A percentile compares a stretch with the other conserved stretches of the same genome.
phyloP scores from a whole-genome alignment of 1,140 invertebrate species.

The Anagrus nilaparvatae region DNA sequence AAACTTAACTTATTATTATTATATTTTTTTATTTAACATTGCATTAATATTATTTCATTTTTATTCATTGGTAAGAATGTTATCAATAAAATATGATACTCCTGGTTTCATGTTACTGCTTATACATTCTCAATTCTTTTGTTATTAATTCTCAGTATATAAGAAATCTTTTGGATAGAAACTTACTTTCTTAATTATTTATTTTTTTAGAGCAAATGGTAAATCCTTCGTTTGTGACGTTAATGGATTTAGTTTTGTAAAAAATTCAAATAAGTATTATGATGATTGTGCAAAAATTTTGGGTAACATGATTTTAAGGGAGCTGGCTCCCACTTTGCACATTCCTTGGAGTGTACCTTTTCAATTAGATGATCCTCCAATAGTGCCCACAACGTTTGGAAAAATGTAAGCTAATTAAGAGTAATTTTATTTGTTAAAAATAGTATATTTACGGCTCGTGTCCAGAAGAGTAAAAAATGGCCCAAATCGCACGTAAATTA shows the following conservation, averaged over 20 bases:
- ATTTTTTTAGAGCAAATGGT: slow-evolving; percentile 75
- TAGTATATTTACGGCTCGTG: too few species aligned
- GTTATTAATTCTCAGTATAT: too few species aligned
- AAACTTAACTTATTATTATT: too few species aligned
- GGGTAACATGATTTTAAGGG: slow-evolving; percentile 86
- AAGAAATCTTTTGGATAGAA: too few species aligned
- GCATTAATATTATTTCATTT: too few species aligned
- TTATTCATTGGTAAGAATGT: too few species aligned
- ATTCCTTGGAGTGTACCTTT: slow-evolving; percentile 96
- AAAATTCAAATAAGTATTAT: slow-evolving; percentile 99
- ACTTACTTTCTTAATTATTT: slow-evolving; percentile 11
- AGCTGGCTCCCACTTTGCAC: slow-evolving; percentile 87
- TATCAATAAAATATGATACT: too few species aligned
- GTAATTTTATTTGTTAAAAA: neutral
- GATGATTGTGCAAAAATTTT: slow-evolving; percentile 98
- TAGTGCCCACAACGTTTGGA: slow-evolving; percentile 97
- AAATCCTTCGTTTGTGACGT: slow-evolving; percentile 99
- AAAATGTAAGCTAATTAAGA: slow-evolving; percentile 95
- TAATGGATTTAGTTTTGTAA: slow-evolving; percentile 99
- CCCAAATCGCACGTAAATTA: too few species aligned
- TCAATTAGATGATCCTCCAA: slow-evolving; percentile 95
- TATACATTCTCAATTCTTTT: too few species aligned
- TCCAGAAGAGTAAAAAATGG: too few species aligned
- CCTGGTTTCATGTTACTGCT: too few species aligned
- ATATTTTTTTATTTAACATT: too few species aligned